Percentiles rank a stretch among this genome's conserved stretches.
Evolutionary conservation across 2,888 invertebrate genomes (phyloP).

Genomic region (Rapana venosa): DNA sequence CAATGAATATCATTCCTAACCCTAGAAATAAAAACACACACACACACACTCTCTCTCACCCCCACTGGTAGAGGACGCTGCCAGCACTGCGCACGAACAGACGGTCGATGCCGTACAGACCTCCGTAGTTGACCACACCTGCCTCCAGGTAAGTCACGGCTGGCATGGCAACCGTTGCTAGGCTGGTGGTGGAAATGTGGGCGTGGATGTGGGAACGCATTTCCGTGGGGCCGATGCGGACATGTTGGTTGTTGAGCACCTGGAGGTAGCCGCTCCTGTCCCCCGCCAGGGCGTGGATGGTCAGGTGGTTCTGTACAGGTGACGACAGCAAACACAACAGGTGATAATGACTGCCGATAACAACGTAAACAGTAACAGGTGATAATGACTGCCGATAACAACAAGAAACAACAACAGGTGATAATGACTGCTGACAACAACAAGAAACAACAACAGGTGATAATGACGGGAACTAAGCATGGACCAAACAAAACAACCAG

Average conservation of each 20-base stretch:
- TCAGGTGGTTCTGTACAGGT: conserved; percentile 38
- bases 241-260: conserved; percentile 45
- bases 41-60: not conserved
- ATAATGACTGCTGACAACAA: too few relatives aligned
- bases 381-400: too few relatives aligned
- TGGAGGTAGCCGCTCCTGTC: conserved; percentile 59
- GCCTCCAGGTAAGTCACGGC: conserved; percentile 55
- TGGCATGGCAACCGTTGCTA: conserved; percentile 54
- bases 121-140: conserved; percentile 52
- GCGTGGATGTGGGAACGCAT: conserved; percentile 56
- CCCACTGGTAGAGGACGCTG: conserved; percentile 49
- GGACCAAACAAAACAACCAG: too few relatives aligned
- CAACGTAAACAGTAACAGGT: too few relatives aligned
- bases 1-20: not conserved
- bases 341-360: too few relatives aligned
- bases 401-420: too few relatives aligned
- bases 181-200: conserved; percentile 46
- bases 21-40: not conserved
- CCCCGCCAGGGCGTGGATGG: conserved; percentile 54
- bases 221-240: conserved; percentile 52
- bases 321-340: not conserved
- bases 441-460: too few relatives aligned
- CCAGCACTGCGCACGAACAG: conserved; percentile 56
- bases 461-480: too few relatives aligned
- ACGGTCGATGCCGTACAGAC: conserved; percentile 59